Percentiles rank a stretch among this genome's conserved stretches.
phyloP scores from a whole-genome alignment of 1,140 invertebrate species.

The Cheumatopsyche charites region DNA sequence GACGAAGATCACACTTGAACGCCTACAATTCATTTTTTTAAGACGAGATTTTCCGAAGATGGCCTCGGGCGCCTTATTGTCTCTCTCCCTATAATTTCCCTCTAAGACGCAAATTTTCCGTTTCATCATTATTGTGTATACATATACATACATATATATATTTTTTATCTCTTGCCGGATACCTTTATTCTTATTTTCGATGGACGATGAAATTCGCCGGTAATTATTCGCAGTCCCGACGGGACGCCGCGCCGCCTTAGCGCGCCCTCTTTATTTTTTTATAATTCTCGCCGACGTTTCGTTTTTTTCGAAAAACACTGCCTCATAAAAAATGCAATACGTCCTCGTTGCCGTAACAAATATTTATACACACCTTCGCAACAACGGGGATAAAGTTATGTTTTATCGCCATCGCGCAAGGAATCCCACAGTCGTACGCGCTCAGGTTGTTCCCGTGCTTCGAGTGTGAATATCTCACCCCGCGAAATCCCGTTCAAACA shows the following conservation, averaged over 20 bases:
- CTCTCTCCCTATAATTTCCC: background rate
- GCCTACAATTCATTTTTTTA: slow-evolving; percentile 4
- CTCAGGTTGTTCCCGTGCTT: background rate
- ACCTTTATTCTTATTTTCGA: too few relatives aligned
- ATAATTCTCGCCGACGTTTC: slow-evolving; percentile 10
- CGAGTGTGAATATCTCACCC: background rate
- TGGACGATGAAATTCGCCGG: slow-evolving; percentile 6
- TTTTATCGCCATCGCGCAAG: slow-evolving; percentile 12
- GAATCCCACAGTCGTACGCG: background rate
- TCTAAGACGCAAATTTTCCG: background rate
- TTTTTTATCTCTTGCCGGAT: background rate
- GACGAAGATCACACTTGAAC: slow-evolving; percentile 17
- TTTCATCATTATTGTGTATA: too few relatives aligned
- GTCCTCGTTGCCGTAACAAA: slow-evolving; percentile 21
- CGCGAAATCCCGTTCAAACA: slow-evolving; percentile 3
- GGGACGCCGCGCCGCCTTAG: background rate
- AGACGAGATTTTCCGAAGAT: background rate
- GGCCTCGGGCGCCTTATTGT: background rate
- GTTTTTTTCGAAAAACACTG: slow-evolving; percentile 21
- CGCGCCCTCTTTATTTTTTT: background rate
- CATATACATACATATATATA: background rate
- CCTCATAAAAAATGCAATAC: slow-evolving; percentile 28
- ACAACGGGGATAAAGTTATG: slow-evolving; percentile 17
- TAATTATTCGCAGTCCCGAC: slow-evolving; percentile 27
- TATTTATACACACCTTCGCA: slow-evolving; percentile 23